Conservation (phyloP, 2,797 vertebrate species). For the Aphelocoma californica region DNA sequence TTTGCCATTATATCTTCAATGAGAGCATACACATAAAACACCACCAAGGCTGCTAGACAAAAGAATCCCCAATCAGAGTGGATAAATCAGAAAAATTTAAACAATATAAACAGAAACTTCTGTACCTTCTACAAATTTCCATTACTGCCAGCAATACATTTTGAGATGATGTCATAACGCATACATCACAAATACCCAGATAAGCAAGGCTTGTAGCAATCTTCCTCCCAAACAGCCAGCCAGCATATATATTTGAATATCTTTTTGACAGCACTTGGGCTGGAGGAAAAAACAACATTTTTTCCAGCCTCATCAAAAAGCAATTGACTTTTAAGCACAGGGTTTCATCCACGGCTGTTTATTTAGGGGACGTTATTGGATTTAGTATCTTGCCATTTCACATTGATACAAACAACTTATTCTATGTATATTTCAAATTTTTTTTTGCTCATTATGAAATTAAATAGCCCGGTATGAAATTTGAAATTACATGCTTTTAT, state of each 20-base stretch:
- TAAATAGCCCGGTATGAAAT: slow-evolving; percentile 4
- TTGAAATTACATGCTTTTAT: slow-evolving; percentile 2
- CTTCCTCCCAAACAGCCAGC: not conserved
- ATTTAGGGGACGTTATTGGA: not conserved
- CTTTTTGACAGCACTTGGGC: slow-evolving; percentile 30
- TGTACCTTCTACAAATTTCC: not conserved
- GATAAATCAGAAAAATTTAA: slow-evolving; percentile 4
- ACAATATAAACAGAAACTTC: not conserved
- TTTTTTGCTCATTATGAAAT: slow-evolving; percentile 14
- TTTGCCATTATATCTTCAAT: not conserved
- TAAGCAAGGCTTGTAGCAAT: slow-evolving; percentile 28
- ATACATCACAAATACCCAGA: not conserved
- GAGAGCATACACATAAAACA: not conserved
- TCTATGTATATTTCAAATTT: not conserved
- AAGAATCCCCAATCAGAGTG: not conserved
- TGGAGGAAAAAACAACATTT: not conserved
- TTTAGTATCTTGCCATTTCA: not conserved
- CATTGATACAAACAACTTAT: not conserved
- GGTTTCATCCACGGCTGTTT: not conserved
- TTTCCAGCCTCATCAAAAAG: slow-evolving; percentile 22
- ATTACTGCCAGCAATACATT: not conserved
- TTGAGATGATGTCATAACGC: not conserved
- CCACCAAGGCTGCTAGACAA: not conserved
- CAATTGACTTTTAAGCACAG: slow-evolving; percentile 28
- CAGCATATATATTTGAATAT: not conserved